A percentile compares a stretch with the other conserved stretches of the same genome.
Evolutionary conservation across 2,888 invertebrate species (phyloP).

Genomic region (Phragmatobia fuliginosa): DNA sequence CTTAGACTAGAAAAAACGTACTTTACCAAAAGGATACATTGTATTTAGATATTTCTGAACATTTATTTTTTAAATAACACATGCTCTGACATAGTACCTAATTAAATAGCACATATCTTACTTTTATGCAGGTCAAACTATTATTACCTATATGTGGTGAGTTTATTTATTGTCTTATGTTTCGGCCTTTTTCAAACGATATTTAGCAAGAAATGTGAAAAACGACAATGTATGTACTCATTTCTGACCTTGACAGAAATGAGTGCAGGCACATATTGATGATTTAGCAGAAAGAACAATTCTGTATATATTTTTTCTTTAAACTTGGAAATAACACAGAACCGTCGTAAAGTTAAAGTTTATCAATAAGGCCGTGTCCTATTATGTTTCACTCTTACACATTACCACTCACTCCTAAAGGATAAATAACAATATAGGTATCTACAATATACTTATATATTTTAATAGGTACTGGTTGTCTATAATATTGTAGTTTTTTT

Average conservation of each 20-base stretch:
- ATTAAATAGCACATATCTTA: not conserved
- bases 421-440: not conserved
- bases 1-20: constrained; percentile 56
- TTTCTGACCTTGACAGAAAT: no score
- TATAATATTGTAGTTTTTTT: not conserved
- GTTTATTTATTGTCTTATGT: not conserved
- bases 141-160: not conserved
- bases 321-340: no score
- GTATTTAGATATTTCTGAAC: not conserved
- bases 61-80: not conserved
- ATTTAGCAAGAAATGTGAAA: no score
- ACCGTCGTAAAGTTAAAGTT: no score
- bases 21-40: constrained; percentile 1
- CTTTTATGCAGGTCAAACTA: not conserved
- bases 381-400: constrained; percentile 2
- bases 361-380: not conserved
- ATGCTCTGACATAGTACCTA: not conserved
- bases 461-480: not conserved
- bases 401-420: not conserved
- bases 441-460: not conserved
- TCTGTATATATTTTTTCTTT: no score
- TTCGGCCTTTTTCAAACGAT: not conserved
- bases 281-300: no score
- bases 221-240: no score
- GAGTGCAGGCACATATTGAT: no score